Conservation (phyloP, 2,888 invertebrate species). For the Oxycera nigricornis region DNA sequence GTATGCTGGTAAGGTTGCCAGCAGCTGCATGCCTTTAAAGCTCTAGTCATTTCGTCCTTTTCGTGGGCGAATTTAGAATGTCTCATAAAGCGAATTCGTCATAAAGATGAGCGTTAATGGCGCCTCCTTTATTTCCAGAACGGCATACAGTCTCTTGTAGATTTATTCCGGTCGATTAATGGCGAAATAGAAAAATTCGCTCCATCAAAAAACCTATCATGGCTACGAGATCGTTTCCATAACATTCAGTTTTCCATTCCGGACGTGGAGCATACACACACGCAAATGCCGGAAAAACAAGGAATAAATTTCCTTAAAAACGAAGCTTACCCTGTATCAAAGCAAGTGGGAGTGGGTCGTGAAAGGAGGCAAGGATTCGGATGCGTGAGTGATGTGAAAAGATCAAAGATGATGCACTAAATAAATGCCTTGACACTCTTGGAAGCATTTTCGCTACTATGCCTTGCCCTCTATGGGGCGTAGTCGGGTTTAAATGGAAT, state of each 20-base stretch:
- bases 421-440: conserved; percentile 25
- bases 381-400: conserved; percentile 25
- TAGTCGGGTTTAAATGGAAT: conserved; percentile 34
- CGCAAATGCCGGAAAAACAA: conserved; percentile 28
- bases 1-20: not conserved
- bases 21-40: not conserved
- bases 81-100: conserved; percentile 41
- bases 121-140: conserved; percentile 32
- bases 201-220: conserved; percentile 12
- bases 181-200: conserved; percentile 40
- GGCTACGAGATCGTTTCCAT: not conserved
- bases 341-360: not conserved
- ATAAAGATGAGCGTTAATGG: conserved; percentile 41
- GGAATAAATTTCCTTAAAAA: conserved; percentile 19
- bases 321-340: not conserved
- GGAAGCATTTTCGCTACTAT: conserved; percentile 28
- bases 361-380: conserved; percentile 1
- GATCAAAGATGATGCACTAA: conserved; percentile 35
- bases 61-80: conserved; percentile 10
- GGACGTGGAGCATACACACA: not conserved
- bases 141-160: conserved; percentile 14
- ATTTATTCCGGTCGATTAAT: conserved; percentile 42
- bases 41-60: not conserved
- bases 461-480: conserved; percentile 27
- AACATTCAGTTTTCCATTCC: conserved; percentile 5